phyloP scores from a whole-genome alignment of 2,888 invertebrate genomes.

The Hydrotaea cyrtoneurina region DNA sequence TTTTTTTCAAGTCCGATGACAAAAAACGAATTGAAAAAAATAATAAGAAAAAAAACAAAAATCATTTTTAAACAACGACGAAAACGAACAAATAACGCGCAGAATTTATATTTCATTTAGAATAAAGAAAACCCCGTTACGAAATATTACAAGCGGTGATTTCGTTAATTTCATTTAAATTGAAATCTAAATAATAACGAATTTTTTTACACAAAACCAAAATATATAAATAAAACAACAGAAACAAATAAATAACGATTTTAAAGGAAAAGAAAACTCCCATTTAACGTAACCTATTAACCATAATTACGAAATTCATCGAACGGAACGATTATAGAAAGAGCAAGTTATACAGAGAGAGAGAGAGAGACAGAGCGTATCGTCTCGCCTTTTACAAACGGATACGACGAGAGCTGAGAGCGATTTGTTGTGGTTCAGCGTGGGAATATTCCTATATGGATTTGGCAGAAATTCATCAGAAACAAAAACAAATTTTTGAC shows the following conservation, averaged over 20 bases:
- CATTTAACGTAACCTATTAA: slow-evolving; percentile 57
- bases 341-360: background rate
- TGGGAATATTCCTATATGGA: slow-evolving; percentile 5
- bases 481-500: background rate
- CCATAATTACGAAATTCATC: slow-evolving; percentile 59
- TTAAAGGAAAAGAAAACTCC: slow-evolving; percentile 50
- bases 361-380: slow-evolving; percentile 2
- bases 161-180: slow-evolving; percentile 37
- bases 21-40: slow-evolving; percentile 44
- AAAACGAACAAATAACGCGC: slow-evolving; percentile 58
- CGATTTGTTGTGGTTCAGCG: slow-evolving; percentile 13
- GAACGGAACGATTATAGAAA: slow-evolving; percentile 7
- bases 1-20: slow-evolving; percentile 22
- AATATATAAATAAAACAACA: slow-evolving; percentile 42
- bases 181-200: slow-evolving; percentile 30
- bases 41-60: slow-evolving; percentile 56
- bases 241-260: slow-evolving; percentile 57
- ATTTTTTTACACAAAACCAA: slow-evolving; percentile 44
- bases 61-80: slow-evolving; percentile 44
- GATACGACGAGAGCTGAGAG: background rate
- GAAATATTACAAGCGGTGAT: slow-evolving; percentile 66
- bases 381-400: background rate
- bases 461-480: background rate
- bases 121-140: slow-evolving; percentile 36
- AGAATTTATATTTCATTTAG: slow-evolving; percentile 39